These are phyloP conservation scores for Zingel zingel DNA, from an alignment of 2,113 vertebrate species.

Conservation along the genomic window DNA sequence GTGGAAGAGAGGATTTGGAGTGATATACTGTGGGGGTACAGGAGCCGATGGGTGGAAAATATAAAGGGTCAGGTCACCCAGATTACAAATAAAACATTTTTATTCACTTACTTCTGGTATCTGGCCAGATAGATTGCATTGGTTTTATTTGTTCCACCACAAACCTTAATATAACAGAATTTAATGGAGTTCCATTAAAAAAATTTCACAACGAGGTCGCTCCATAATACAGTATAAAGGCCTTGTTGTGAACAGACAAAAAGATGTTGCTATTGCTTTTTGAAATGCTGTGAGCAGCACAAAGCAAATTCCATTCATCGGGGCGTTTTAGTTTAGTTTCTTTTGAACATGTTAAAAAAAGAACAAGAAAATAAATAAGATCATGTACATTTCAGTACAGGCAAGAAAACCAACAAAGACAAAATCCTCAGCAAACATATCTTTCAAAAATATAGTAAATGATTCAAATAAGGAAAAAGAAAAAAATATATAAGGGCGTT, in stretches of 20 bases:
- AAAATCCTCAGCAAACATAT: too few relatives aligned
- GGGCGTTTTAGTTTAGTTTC: too few relatives aligned
- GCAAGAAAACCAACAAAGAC: too few relatives aligned
- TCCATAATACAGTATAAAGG: neutral
- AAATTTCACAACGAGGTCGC: neutral
- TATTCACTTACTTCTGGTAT: neutral
- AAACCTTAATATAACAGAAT: neutral
- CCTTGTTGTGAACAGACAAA: neutral
- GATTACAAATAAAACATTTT: neutral
- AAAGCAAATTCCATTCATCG: neutral
- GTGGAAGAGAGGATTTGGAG: constrained; percentile 16
- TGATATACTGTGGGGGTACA: constrained; percentile 4
- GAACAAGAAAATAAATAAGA: too few relatives aligned
- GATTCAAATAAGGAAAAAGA: too few relatives aligned
- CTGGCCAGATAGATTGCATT: neutral
- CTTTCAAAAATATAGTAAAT: too few relatives aligned
- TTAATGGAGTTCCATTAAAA: neutral
- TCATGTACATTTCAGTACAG: too few relatives aligned
- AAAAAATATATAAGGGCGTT: too few relatives aligned
- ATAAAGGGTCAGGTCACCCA: neutral
- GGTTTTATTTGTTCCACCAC: neutral
- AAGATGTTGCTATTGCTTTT: neutral
- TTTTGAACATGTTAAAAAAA: too few relatives aligned
- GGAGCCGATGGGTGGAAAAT: constrained; percentile 11
- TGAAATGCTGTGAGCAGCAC: neutral